Conservation (phyloP, 2,888 invertebrate species). For the Spodoptera exigua region DNA sequence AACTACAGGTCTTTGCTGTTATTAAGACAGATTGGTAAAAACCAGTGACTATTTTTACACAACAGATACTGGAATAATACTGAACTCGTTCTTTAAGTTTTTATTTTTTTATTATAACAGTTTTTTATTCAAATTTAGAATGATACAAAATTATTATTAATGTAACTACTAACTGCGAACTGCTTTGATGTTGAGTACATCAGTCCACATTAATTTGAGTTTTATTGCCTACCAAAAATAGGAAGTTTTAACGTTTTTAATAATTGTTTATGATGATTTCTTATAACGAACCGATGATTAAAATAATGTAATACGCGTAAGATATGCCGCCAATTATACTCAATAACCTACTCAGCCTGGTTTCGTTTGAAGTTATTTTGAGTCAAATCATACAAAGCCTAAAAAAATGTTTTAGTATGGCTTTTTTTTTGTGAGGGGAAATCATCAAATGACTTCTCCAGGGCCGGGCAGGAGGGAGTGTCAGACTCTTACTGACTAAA, state of each 20-base stretch:
- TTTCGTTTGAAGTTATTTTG: too few species aligned
- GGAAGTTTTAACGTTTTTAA: conserved; percentile 9
- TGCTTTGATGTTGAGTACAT: conserved; percentile 3
- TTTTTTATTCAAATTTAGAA: conserved; percentile 15
- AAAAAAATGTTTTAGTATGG: too few species aligned
- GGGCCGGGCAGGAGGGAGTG: too few species aligned
- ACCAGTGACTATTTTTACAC: conserved; percentile 8
- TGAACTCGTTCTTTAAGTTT: conserved; percentile 14
- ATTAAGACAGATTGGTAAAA: conserved; percentile 2
- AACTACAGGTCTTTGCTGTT: not conserved
- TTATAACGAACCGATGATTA: not conserved
- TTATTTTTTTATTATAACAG: conserved; percentile 8
- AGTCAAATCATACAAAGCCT: too few species aligned
- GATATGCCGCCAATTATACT: too few species aligned
- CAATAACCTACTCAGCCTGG: too few species aligned
- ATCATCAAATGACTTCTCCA: too few species aligned
- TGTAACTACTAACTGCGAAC: not conserved
- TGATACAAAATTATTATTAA: conserved; percentile 23
- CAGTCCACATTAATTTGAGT: conserved; percentile 14
- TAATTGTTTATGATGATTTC: conserved; percentile 2
- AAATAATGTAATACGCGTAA: too few species aligned
- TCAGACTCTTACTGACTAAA: too few species aligned
- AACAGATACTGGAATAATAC: conserved; percentile 10
- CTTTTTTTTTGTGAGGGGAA: too few species aligned
- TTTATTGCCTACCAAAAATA: conserved; percentile 17